Conservation (phyloP, 2,797 vertebrate genomes). For the Coreius guichenoti region DNA sequence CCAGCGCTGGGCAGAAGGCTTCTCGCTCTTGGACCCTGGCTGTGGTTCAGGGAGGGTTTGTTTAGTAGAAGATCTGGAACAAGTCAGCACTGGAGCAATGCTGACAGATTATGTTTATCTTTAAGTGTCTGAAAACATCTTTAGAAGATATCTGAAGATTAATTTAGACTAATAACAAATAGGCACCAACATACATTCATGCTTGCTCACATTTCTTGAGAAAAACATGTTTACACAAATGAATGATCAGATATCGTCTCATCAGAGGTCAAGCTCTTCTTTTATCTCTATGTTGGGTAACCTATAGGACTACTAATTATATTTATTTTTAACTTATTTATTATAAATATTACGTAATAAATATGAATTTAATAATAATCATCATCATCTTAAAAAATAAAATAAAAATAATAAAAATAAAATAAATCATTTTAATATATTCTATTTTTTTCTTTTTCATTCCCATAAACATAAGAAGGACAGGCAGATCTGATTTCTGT, state of each 20-base stretch:
- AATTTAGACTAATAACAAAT: not conserved
- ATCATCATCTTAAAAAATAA: too few relatives aligned
- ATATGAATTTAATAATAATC: not conserved
- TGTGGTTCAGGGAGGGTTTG: conserved; percentile 23
- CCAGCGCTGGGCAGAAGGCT: not conserved
- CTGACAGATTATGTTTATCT: conserved; percentile 29
- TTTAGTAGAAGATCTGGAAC: conserved; percentile 20
- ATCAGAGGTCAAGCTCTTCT: not conserved
- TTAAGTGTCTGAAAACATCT: conserved; percentile 5
- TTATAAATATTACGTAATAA: not conserved
- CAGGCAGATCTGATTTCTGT: too few relatives aligned
- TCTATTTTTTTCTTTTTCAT: too few relatives aligned
- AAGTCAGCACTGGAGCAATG: conserved; percentile 10
- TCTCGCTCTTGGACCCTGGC: not conserved
- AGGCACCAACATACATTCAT: not conserved
- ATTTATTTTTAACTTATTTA: too few relatives aligned
- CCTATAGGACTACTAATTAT: not conserved
- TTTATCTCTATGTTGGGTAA: not conserved
- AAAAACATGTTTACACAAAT: not conserved
- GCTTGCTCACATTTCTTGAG: not conserved
- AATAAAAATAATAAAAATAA: too few relatives aligned
- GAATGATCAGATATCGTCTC: not conserved
- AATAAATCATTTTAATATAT: too few relatives aligned
- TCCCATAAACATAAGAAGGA: too few relatives aligned
- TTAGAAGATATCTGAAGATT: not conserved